Conservation (phyloP, 1,140 invertebrate genomes). For the Teleopsis dalmanni region DNA sequence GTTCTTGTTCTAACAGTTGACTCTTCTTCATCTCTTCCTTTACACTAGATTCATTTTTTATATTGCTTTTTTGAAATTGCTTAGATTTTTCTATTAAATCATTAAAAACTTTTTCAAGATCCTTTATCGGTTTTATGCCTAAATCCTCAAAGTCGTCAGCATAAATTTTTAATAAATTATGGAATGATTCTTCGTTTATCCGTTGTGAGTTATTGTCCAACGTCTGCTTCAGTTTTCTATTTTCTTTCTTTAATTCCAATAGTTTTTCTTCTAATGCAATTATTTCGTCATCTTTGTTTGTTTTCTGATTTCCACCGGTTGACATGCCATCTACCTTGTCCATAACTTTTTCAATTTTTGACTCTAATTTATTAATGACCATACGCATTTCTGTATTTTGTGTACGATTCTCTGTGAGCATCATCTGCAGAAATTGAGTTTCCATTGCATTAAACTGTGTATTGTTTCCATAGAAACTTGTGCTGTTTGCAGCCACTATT, state of each 20-base stretch:
- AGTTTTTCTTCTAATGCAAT: slow-evolving; percentile 30
- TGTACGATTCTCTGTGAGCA: slow-evolving; percentile 13
- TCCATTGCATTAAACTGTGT: neutral
- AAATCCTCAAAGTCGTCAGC: neutral
- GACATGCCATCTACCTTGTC: slow-evolving; percentile 13
- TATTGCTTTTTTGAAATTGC: neutral
- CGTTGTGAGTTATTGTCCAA: slow-evolving; percentile 3
- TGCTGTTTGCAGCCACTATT: neutral
- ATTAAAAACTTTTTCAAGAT: neutral
- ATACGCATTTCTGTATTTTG: slow-evolving; percentile 17
- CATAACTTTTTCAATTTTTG: slow-evolving; percentile 13
- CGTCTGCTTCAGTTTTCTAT: slow-evolving; percentile 15
- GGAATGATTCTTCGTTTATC: no score
- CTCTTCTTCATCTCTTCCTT: neutral
- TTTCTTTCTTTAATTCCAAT: slow-evolving; percentile 30
- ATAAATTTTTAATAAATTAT: neutral
- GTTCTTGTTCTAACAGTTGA: neutral
- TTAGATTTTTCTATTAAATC: neutral
- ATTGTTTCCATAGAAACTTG: neutral
- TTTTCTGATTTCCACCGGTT: neutral
- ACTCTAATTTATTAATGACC: slow-evolving; percentile 11
- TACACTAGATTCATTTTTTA: neutral
- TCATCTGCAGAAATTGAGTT: slow-evolving; percentile 8
- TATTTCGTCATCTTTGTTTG: slow-evolving; percentile 24
- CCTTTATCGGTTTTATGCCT: neutral